Evolutionary conservation across 2,888 invertebrate species (phyloP).

Genomic region (Epistrophella euchroma): DNA sequence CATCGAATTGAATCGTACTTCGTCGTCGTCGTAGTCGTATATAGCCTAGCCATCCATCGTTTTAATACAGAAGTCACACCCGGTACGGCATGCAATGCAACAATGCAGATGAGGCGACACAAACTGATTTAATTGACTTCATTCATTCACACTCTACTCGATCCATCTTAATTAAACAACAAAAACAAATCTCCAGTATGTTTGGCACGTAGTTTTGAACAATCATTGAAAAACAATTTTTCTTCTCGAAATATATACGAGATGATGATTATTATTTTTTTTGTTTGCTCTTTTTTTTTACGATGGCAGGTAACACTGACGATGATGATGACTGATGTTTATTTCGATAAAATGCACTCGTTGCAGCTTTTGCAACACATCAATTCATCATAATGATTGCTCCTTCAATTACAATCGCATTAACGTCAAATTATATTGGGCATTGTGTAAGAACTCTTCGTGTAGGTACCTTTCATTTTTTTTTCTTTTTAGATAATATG

Average conservation of each 20-base stretch:
- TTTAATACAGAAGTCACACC: conserved; percentile 39
- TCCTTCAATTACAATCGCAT: conserved; percentile 52
- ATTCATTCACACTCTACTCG: conserved; percentile 51
- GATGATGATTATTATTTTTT: neutral
- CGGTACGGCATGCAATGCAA: neutral
- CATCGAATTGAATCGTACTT: conserved; percentile 3
- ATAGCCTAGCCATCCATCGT: no score
- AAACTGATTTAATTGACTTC: conserved; percentile 55
- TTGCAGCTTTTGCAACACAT: neutral
- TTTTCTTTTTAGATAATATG: no score
- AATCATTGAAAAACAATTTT: conserved; percentile 16
- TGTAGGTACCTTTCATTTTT: neutral
- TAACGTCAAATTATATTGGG: conserved; percentile 45
- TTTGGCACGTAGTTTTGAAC: conserved; percentile 31
- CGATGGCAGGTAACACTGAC: neutral
- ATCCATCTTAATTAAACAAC: conserved; percentile 35
- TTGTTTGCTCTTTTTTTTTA: neutral
- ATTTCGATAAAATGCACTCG: neutral
- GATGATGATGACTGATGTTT: neutral
- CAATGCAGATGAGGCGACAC: conserved; percentile 11
- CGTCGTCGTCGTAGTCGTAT: neutral
- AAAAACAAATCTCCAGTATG: conserved; percentile 31
- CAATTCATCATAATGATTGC: conserved; percentile 10
- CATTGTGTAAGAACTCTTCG: neutral
- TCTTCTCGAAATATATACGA: neutral